Base-by-base conservation (phyloP, 2,797 vertebrate species). In the Enteromius anoplus region DNA sequence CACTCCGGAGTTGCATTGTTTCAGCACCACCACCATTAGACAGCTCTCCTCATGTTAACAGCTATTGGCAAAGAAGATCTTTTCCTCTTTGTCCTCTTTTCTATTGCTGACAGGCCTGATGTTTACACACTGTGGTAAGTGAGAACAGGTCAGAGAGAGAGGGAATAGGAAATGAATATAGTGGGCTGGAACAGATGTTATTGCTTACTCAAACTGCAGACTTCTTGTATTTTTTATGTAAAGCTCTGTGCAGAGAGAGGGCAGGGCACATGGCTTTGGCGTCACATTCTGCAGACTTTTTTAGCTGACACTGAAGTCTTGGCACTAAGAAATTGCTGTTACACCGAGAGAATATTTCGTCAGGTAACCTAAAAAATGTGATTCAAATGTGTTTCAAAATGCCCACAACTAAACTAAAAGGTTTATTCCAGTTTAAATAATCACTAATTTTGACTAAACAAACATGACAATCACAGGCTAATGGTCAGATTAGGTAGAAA, bases 71-170 rank as follows among this genome's bases (percentile, higher is more conserved):
- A 80, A 81, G 53, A 85, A 80, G 76, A 81, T 70, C 84, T 81
- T 82, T 84, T 84, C 80, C 82, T 84, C 73, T 85, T 85, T 78
- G 76, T 70, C 76, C 84, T 75, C 42, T 78, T 76, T 75, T 75
- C 68, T 66, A 75, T 65, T 85, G 78, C 85, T 85, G 84, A 84
- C 86, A 83, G 78, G 73, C 34, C 76, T 49, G 47, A 86, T 88
- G 88, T 88, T 88, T 87, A 87, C 80, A 87, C 69, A 84, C 84
- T 83, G 84, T 84, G 82, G 84, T 87, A 87, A 85, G 83, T 68
- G 78, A 85, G 82, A 84, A 70, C 78, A 86, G 83, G 82, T 83
- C 83, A 81, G 29, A 40, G 47, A 60, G 66, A 70, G 53, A 77
- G 40, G 32, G 26, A 65, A 51, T 5, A n/a, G 66, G 34, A 66